Base-by-base conservation (phyloP, 2,797 vertebrate genomes). In the Chelon auratus region DNA sequence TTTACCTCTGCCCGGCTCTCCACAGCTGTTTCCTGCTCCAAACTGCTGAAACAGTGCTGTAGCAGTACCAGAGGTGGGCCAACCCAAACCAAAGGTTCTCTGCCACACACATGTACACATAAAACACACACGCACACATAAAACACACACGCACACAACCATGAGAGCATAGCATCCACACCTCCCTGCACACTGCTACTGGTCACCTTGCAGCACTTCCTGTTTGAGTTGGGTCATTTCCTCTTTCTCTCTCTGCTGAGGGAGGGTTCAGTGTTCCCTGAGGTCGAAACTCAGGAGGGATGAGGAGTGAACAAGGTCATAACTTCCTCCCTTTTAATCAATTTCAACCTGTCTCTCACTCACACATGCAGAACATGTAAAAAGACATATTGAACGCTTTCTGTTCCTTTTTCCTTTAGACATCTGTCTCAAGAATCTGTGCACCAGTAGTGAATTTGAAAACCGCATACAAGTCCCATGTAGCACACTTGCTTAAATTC, bases 21-120 rank as follows among this genome's bases (percentile, higher is more conserved):
- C 83, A 91, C 93, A 95, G 94, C 93, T 95, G 93, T 93, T 95
- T 95, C 95, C 92, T 87, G 85, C 86, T 80, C 82, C 83, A 91
- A 91, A 93, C 93, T 95, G 92, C 89, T 94, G 87, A 89, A 91
- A 92, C 83, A 93, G 90, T 85, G 80, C 82, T 87, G 75, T 26
- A 81, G 81, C 72, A 79, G 78, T 80, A 86, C 76, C 87, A 82
- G 72, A 72, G 79, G 75, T 89, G 77, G 85, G 88, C 81, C 90
- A 78, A 81, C 70, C 86, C 89, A 76, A 79, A 82, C 86, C 76
- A 72, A 81, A 81, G 39, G 9, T 64, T 74, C 22, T 60, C 74
- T 62, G 69, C 66, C 75, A 68, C 76, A 79, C 81, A 62, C 54
- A 8, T 26, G 9, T 52, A 54, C 61, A 55, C 59, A 43, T 2